These are phyloP conservation scores for Epizoanthus fatuus DNA, from an alignment of 92 coral and sea anemone genomes.

Conservation along the genomic window DNA sequence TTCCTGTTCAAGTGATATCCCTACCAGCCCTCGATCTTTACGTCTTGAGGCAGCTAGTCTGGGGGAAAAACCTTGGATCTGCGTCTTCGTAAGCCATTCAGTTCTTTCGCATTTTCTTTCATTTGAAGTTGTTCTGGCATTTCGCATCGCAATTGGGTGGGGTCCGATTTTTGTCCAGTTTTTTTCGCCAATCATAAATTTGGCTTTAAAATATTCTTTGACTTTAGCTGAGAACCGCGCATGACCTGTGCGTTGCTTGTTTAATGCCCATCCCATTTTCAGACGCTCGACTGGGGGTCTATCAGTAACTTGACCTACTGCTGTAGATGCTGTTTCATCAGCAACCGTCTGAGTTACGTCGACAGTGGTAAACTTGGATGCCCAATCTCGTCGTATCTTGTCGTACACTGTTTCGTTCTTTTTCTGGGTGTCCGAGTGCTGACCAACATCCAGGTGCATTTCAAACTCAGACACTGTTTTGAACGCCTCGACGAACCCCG, in stretches of 20 bases:
- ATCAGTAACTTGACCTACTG: constrained; percentile 21
- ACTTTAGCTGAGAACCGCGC: constrained; percentile 13
- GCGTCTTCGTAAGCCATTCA: no score
- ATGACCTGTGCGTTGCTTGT: constrained; percentile 34
- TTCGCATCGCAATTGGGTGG: constrained; percentile 28
- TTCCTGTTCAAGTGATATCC: constrained; percentile 67
- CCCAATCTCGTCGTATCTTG: constrained; percentile 49
- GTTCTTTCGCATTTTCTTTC: no score
- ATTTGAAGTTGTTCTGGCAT: constrained; percentile 9
- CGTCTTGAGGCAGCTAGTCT: constrained; percentile 4
- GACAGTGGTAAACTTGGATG: constrained; percentile 32
- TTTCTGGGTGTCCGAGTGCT: constrained; percentile 34
- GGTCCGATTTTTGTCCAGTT: constrained; percentile 40
- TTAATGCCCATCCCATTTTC: constrained; percentile 43
- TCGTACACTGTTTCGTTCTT: constrained; percentile 39
- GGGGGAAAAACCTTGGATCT: neutral
- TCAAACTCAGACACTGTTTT: constrained; percentile 40
- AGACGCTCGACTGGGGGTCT: constrained; percentile 5
- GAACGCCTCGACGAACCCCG: constrained; percentile 47
- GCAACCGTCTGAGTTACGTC: constrained; percentile 10
- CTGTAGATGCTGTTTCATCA: constrained; percentile 1
- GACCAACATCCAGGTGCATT: constrained; percentile 43
- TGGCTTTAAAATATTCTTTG: no score
- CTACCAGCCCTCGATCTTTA: constrained; percentile 8
- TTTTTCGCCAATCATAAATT: neutral